These are phyloP conservation scores for Oryzaephilus surinamensis DNA, from an alignment of 1,140 invertebrate genomes.

Conservation along the genomic window DNA sequence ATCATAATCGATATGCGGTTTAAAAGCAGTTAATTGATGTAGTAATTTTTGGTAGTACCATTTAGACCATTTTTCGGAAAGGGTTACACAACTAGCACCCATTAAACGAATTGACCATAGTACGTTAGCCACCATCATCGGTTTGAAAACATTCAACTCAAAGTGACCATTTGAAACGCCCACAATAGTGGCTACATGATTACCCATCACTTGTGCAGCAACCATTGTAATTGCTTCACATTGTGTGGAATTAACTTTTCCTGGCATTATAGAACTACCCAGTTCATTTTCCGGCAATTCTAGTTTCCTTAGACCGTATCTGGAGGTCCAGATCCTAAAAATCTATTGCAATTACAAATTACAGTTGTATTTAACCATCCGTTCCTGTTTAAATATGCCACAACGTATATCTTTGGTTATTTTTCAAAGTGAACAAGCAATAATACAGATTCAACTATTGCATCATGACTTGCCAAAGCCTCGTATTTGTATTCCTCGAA, in stretches of 20 bases:
- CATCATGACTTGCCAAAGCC: constrained; percentile 87
- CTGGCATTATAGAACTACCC: constrained; percentile 98
- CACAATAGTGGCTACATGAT: constrained; percentile 87
- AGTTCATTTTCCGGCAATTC: constrained; percentile 96
- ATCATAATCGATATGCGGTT: constrained; percentile 97
- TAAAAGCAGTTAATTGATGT: constrained; percentile 91
- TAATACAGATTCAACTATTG: constrained; percentile 95
- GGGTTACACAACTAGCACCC: constrained; percentile 73
- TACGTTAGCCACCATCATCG: constrained; percentile 93
- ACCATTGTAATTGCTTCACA: constrained; percentile 99
- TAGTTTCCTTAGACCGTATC: constrained; percentile 92
- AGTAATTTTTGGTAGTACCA: constrained; percentile 82
- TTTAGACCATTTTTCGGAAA: constrained; percentile 87
- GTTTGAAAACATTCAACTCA: constrained; percentile 98
- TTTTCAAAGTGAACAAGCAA: constrained; percentile 83
- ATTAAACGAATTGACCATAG: constrained; percentile 83
- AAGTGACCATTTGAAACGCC: constrained; percentile 96
- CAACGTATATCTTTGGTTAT: constrained; percentile 61
- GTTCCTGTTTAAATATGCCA: constrained; percentile 96
- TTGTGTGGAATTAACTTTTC: constrained; percentile 99
- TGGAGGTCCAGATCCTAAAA: constrained; percentile 89
- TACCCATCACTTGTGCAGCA: constrained; percentile 96
- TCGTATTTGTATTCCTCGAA: constrained; percentile 94
- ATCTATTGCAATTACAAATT: constrained; percentile 82
- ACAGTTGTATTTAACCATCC: too few species aligned